Percentiles rank a stretch among this genome's conserved stretches.
These are phyloP conservation scores for Heteromormyrus szaboi DNA, from an alignment of 2,797 vertebrate species.

Conservation along the genomic window DNA sequence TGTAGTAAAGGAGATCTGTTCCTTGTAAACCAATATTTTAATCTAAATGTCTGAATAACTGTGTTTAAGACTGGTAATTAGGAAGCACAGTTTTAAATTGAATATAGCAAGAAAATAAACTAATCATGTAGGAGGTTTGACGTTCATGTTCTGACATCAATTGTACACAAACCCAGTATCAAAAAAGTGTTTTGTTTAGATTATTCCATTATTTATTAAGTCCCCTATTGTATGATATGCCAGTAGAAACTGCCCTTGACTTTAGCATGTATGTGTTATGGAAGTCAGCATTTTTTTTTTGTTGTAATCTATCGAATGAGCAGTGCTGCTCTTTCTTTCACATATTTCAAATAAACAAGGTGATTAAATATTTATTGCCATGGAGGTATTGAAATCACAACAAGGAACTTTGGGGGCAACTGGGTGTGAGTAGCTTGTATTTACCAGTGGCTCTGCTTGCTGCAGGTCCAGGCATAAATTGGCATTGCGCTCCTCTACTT, in stretches of 20 bases:
- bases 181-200: not conserved
- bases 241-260: not conserved
- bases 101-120: not conserved
- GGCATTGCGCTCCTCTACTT: slow-evolving; percentile 55
- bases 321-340: slow-evolving; percentile 38
- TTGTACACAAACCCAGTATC: not conserved
- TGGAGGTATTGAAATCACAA: slow-evolving; percentile 33
- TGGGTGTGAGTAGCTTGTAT: slow-evolving; percentile 58
- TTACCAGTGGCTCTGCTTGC: slow-evolving; percentile 52
- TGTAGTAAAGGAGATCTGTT: not conserved
- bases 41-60: not conserved
- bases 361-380: slow-evolving; percentile 55
- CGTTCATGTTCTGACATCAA: not conserved
- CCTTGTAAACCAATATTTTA: not conserved
- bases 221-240: not conserved
- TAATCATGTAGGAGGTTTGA: not conserved
- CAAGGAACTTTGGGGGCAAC: slow-evolving; percentile 32
- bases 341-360: slow-evolving; percentile 35
- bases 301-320: slow-evolving; percentile 4
- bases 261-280: not conserved
- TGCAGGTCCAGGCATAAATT: slow-evolving; percentile 58
- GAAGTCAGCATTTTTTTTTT: not conserved
- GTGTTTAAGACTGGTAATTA: not conserved
- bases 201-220: not conserved
- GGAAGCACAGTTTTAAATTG: not conserved